Percentiles rank a stretch among this genome's conserved stretches.
Evolutionary conservation across 2,888 invertebrate species (phyloP).

Genomic region (Eilema caniola): DNA sequence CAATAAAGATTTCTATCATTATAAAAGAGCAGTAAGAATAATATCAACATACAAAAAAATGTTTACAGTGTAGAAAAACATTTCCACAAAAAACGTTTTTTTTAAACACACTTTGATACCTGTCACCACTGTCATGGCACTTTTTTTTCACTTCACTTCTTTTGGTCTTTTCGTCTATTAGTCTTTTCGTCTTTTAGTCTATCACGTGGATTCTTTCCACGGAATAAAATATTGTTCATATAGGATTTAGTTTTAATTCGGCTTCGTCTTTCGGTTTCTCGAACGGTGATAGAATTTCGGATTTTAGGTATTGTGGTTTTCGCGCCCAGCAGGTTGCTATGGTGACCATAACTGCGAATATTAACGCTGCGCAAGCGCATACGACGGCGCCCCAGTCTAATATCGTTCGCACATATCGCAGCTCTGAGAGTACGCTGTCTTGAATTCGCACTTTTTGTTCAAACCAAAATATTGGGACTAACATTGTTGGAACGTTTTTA

Average conservation of each 20-base stretch:
- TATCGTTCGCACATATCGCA: constrained; percentile 74
- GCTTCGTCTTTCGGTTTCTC: constrained; percentile 74
- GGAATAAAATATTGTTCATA: constrained; percentile 50
- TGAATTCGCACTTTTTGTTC: constrained; percentile 89
- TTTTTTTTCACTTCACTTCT: constrained; percentile 35
- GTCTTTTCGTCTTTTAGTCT: background rate
- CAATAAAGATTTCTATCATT: background rate
- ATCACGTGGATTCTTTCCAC: constrained; percentile 4
- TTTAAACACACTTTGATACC: background rate
- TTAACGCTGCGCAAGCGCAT: constrained; percentile 79
- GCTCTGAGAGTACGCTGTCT: constrained; percentile 83
- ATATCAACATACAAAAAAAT: background rate
- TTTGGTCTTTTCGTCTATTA: too few relatives aligned
- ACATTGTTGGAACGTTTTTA: constrained; percentile 88
- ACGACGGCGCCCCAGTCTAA: constrained; percentile 76
- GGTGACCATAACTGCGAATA: constrained; percentile 81
- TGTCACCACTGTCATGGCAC: constrained; percentile 35
- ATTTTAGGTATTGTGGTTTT: constrained; percentile 60
- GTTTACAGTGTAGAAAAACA: background rate
- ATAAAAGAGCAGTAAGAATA: background rate
- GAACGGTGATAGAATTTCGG: constrained; percentile 53
- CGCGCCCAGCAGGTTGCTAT: constrained; percentile 68
- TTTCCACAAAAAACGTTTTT: background rate
- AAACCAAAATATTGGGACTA: constrained; percentile 93
- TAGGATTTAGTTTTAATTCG: constrained; percentile 72